Conservation (phyloP, 30 jellyfish, hydroid and myxozoan genomes). For the Turritopsis rubra region DNA sequence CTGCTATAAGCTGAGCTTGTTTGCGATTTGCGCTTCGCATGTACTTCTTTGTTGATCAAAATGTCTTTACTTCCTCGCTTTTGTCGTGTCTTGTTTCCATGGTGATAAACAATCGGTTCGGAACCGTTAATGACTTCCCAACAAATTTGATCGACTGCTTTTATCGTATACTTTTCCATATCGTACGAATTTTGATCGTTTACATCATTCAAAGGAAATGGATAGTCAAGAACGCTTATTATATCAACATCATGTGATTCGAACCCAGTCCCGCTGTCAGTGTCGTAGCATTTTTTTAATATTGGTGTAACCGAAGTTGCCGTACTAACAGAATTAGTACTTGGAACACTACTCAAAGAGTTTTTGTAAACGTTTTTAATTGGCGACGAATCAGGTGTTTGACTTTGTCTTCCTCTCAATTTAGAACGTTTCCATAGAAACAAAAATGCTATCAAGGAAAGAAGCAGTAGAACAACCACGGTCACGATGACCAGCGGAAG, state of each 20-base stretch:
- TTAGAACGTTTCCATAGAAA: neutral
- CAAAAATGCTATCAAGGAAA: neutral
- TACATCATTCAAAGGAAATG: neutral
- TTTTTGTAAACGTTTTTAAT: neutral
- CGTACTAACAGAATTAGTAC: neutral
- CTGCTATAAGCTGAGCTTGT: conserved; percentile 7
- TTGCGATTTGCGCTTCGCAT: neutral
- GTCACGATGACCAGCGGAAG: neutral
- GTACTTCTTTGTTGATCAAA: neutral
- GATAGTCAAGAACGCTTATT: neutral
- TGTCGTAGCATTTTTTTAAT: neutral
- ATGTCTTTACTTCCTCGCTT: neutral
- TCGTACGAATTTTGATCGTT: neutral
- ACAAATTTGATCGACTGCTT: conserved; percentile 5
- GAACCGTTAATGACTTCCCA: neutral
- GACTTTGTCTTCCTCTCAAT: neutral
- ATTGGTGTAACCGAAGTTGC: conserved; percentile 2
- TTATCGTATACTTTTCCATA: neutral
- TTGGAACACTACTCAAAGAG: neutral
- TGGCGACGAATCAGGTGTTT: neutral
- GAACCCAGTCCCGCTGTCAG: neutral
- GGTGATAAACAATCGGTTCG: neutral
- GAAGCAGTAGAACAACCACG: neutral
- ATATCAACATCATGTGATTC: neutral
- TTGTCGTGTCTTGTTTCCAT: neutral